Base-by-base conservation (phyloP, 2,888 invertebrate species). In the Anodontia alba region DNA sequence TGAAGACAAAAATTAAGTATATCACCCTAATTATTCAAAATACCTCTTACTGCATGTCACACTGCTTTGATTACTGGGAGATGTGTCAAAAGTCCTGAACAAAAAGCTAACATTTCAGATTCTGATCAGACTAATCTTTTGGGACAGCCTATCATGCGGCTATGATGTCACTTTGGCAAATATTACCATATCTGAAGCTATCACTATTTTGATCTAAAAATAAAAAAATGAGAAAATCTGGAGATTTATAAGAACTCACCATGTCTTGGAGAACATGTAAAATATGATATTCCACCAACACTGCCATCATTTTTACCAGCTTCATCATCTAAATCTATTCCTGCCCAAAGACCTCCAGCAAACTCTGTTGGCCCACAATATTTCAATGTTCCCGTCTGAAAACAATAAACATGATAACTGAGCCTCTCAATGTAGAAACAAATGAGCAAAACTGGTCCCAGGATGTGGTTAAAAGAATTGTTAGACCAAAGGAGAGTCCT, bases 321-420 rank as follows among this genome's bases (percentile, higher is more conserved):
- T 1, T 94, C 93, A 62, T 95, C 94, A 84, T 95, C 95, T 42
- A 95, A 90, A 84, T 95, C 95, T 67, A 95, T 94, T 31, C 95
- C 95, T 23, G 95, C 95, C 95, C 95, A 95, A 26, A 95, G 90
- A n/a, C 95, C 95, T 49, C 93, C 87, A 7, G 95, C 95, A 92
- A 95, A 95, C 86, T 95, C 94, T 75, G 95, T 94, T 29, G 94
- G 94, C 51, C 95, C 95, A 90, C 95, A 95, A 88, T 94, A 95
- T 42, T 94, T 87, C 54, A 94, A 87, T 36, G 90, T 91, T 3
- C 94, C 94, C 70, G 88, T 89, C 93, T 94, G 81, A 17, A 86
- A 70, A n/a, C 3, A 26, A 29, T 54, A 20, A 7, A 54, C 17
- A n/a, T n/a, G n/a, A n/a, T n/a, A n/a, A 15, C 49, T 17, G 15